Evolutionary conservation across 2,888 invertebrate genomes (phyloP), one percentile per base, ranked within the genome.

Genomic region (Tortricodes alternella): DNA sequence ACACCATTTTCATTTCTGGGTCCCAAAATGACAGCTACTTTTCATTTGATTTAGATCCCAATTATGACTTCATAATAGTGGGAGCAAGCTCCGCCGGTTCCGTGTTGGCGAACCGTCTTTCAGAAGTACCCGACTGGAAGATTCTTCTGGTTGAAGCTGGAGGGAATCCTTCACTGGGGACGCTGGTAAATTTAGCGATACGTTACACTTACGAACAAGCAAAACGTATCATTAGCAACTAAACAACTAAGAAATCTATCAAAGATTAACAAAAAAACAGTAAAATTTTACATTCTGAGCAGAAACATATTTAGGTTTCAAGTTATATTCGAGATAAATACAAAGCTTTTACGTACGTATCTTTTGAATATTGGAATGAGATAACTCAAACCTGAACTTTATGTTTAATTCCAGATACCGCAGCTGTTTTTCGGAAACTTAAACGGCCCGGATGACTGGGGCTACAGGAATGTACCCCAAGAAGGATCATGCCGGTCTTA

Each of bases 11-110:
- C n/a, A n/a, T n/a, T n/a, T n/a, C n/a, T n/a, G n/a, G n/a, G n/a
- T n/a, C n/a, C n/a, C n/a, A n/a, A n/a, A n/a, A n/a, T n/a, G n/a
- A n/a, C n/a, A n/a, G n/a, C n/a, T n/a, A n/a, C n/a, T n/a, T n/a
- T n/a, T n/a, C n/a, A n/a, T n/a, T 34, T 11, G 7, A 59, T 59
- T 24, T 58, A 63, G 85, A 84, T 65, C 82, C 83, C 4, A 90
- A 92, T 61, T 93, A 93, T 64, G 94, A 93, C 64, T 95, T 93
- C 68, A 79, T 93, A 13, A 86, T 93, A 16, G 85, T 94, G 2
- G 94, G 94, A 0, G 93, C 92, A 0, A 94, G 94, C 0, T 93
- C 93, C 0, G 94, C 93, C 0, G 94, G 94, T 0, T 89, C 92
- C 1, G 93, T 93, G 2, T 68, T 94, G 0, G 94, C 92, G 0